phyloP scores from a whole-genome alignment of 2,113 vertebrate species.

The Nerophis lumbriciformis region DNA sequence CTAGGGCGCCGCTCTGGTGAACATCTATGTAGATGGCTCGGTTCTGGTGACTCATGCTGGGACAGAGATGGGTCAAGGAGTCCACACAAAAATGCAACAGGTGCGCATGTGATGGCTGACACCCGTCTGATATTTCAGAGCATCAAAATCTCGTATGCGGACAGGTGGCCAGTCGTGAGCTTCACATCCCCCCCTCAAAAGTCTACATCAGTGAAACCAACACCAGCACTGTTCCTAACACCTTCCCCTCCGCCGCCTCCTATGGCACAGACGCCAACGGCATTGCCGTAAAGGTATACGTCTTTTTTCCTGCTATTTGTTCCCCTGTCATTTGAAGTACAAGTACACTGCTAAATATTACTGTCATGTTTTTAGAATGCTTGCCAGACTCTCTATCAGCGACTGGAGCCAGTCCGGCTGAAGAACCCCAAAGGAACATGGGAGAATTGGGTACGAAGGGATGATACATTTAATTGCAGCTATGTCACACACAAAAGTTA shows the following conservation, averaged over 20 bases:
- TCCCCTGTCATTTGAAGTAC: not conserved
- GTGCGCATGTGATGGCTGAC: constrained; percentile 15
- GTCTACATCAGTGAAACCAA: constrained; percentile 83
- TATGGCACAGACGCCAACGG: constrained; percentile 83
- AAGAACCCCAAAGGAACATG: constrained; percentile 78
- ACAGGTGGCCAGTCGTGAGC: constrained; percentile 82
- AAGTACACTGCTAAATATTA: not conserved
- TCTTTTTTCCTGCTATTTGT: not conserved
- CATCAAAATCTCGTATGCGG: not conserved
- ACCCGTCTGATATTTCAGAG: not conserved
- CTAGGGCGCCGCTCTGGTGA: constrained; percentile 78
- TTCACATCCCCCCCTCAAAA: constrained; percentile 73
- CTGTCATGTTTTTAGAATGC: constrained; percentile 69
- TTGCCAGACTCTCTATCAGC: constrained; percentile 80
- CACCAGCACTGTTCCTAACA: constrained; percentile 81
- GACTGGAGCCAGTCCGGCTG: constrained; percentile 78
- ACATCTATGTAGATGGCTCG: constrained; percentile 81
- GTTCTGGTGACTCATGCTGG: constrained; percentile 80
- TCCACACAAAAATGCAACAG: constrained; percentile 81
- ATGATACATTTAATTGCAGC: not conserved
- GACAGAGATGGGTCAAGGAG: constrained; percentile 80
- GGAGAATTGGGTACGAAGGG: constrained; percentile 80
- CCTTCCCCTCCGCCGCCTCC: constrained; percentile 74
- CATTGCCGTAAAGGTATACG: constrained; percentile 82
- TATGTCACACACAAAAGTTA: not conserved